A percentile compares a stretch with the other conserved stretches of the same genome.
Evolutionary conservation across 2,113 vertebrate species (phyloP).

Genomic region (Perca fluviatilis): DNA sequence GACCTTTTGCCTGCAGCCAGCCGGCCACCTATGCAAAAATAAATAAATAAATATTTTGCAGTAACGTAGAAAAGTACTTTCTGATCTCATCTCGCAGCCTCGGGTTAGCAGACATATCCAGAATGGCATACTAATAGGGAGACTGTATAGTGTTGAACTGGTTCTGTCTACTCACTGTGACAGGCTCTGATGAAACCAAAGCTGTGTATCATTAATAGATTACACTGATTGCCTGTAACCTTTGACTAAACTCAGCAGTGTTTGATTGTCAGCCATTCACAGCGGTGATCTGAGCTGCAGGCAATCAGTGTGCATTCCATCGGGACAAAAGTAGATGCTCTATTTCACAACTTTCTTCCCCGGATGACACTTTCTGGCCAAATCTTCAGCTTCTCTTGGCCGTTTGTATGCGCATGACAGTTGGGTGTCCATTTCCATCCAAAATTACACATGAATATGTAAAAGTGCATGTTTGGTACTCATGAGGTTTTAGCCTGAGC

Average conservation of each 20-base stretch:
- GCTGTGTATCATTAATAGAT: constrained; percentile 66
- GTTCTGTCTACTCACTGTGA: constrained; percentile 42
- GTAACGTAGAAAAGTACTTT: constrained; percentile 16
- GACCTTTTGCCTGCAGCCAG: constrained; percentile 39
- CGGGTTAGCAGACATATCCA: constrained; percentile 19
- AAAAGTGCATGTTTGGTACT: constrained; percentile 31
- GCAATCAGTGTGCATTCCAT: constrained; percentile 56
- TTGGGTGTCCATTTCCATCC: constrained; percentile 21
- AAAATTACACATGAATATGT: constrained; percentile 43
- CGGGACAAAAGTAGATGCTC: constrained; percentile 61
- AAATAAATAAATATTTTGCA: constrained; percentile 45
- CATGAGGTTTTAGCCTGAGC: constrained; percentile 18
- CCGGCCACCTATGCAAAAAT: constrained; percentile 45
- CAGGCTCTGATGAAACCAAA: constrained; percentile 61
- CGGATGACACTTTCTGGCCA: constrained; percentile 29
- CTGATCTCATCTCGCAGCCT: constrained; percentile 39
- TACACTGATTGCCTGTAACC: constrained; percentile 72
- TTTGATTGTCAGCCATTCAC: constrained; percentile 74
- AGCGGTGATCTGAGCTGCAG: constrained; percentile 52
- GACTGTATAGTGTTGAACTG: constrained; percentile 33
- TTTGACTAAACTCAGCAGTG: constrained; percentile 62
- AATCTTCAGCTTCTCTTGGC: constrained; percentile 6
- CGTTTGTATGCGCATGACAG: constrained; percentile 22
- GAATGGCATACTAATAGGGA: constrained; percentile 43
- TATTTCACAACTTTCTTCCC: constrained; percentile 32